Evolutionary conservation across 2,888 invertebrate species (phyloP).

Genomic region (Lissocephala sabroskyi): DNA sequence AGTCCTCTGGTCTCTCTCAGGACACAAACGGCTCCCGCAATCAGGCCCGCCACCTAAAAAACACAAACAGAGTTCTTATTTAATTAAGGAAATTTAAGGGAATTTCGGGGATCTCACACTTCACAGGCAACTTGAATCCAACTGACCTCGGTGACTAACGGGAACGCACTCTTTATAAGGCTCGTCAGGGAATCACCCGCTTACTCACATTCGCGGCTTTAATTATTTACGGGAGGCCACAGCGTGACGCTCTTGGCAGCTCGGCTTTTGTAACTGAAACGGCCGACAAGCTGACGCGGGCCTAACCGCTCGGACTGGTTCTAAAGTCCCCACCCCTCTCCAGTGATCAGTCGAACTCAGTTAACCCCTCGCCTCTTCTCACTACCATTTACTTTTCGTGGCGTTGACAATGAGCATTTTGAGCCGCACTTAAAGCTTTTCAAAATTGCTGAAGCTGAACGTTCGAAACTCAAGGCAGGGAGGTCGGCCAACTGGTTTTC

Average conservation of each 20-base stretch:
- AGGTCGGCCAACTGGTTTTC: neutral
- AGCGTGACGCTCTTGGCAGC: slow-evolving; percentile 27
- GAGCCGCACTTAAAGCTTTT: slow-evolving; percentile 25
- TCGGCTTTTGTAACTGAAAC: slow-evolving; percentile 22
- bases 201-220: too few relatives aligned
- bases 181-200: slow-evolving; percentile 41
- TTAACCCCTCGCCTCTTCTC: too few relatives aligned
- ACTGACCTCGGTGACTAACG: too few relatives aligned
- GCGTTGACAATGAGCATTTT: slow-evolving; percentile 15
- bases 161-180: too few relatives aligned
- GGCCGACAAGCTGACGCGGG: neutral
- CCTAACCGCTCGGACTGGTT: slow-evolving; percentile 17
- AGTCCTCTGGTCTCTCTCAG: too few relatives aligned
- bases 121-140: too few relatives aligned
- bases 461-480: slow-evolving; percentile 4
- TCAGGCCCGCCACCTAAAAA: too few relatives aligned
- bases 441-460: slow-evolving; percentile 18
- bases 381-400: too few relatives aligned
- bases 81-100: too few relatives aligned
- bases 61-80: too few relatives aligned
- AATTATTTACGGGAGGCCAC: slow-evolving; percentile 11
- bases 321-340: slow-evolving; percentile 18
- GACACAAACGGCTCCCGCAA: too few relatives aligned
- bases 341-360: neutral
- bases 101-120: too few relatives aligned